Evolutionary conservation across 2,888 invertebrate species (phyloP), one percentile per base, ranked within the genome.

Genomic region (Trachelus iudaicus): DNA sequence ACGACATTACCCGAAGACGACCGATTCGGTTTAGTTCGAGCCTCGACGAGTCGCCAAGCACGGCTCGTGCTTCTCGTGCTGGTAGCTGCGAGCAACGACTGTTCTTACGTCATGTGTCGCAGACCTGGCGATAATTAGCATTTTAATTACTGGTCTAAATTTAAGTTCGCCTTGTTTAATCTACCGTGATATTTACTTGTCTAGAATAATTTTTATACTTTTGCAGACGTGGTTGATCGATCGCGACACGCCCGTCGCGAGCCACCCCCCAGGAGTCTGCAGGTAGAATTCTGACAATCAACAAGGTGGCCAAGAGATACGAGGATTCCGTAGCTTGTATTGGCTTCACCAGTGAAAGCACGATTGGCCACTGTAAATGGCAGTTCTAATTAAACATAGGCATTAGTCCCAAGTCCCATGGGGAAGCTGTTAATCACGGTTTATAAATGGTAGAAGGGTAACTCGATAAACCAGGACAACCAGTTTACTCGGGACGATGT

Each of bases 11-110:
- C 84, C 87, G 86, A 89, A 80, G 77, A 79, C 89, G 86, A 88
- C 87, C 86, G 87, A 89, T 83, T 89, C 89, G 87, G 90, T 91
- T 89, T 92, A 90, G 89, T 91, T 90, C 86, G 81, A 77, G 75
- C 91, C 90, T 90, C 90, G 91, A 91, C 88, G 89, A 91, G 90
- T 91, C 90, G 90, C 91, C 90, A 88, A 88, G 88, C 85, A 90
- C 88, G 89, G 86, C 87, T 87, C 88, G 83, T 86, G 90, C 88
- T 56, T 87, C 90, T 88, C 80, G 85, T 86, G 85, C 87, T 86
- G 86, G 87, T 69, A 76, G 77, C 77, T 73, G 77, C 74, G 75
- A 37, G 79, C 73, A 78, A 78, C 79, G 80, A 76, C 77, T 56
- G 56, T 56, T 56, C 56, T 56, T 56, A 56, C 56, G 56, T 56